phyloP scores from a whole-genome alignment of 64 coral and sea anemone species.

The Cladopsammia gracilis region DNA sequence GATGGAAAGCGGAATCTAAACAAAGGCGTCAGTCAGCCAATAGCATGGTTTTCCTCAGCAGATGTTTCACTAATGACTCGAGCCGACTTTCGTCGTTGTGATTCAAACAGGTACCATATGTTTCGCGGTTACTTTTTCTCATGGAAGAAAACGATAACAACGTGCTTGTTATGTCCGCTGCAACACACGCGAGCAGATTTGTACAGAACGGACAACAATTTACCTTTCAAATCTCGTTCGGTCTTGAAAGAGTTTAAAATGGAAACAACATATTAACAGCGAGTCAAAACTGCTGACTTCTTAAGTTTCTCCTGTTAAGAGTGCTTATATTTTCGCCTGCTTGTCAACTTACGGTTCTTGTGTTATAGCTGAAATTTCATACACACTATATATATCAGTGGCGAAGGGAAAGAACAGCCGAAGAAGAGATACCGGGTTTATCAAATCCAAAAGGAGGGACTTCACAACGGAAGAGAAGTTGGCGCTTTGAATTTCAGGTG shows the following conservation, averaged over 20 bases:
- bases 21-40: slow-evolving; percentile 17
- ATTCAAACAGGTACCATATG: slow-evolving; percentile 65
- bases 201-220: neutral
- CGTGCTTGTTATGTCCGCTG: neutral
- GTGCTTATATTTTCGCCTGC: neutral
- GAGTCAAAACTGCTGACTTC: neutral
- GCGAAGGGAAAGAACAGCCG: neutral
- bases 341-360: too few relatives aligned
- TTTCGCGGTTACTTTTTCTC: slow-evolving; percentile 53
- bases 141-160: slow-evolving; percentile 52
- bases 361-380: neutral
- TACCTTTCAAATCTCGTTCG: neutral
- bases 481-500: neutral
- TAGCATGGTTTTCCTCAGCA: slow-evolving; percentile 6
- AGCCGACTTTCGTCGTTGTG: slow-evolving; percentile 49
- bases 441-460: neutral
- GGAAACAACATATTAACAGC: neutral
- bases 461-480: neutral
- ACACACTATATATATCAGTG: neutral
- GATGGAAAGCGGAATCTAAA: slow-evolving; percentile 12
- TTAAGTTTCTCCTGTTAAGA: neutral
- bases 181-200: slow-evolving; percentile 1
- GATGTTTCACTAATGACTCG: slow-evolving; percentile 50
- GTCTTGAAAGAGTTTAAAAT: neutral
- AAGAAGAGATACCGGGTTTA: neutral